Evolutionary conservation across 2,888 invertebrate species (phyloP), one percentile per base, ranked within the genome.

Genomic region (Syrphus vitripennis): DNA sequence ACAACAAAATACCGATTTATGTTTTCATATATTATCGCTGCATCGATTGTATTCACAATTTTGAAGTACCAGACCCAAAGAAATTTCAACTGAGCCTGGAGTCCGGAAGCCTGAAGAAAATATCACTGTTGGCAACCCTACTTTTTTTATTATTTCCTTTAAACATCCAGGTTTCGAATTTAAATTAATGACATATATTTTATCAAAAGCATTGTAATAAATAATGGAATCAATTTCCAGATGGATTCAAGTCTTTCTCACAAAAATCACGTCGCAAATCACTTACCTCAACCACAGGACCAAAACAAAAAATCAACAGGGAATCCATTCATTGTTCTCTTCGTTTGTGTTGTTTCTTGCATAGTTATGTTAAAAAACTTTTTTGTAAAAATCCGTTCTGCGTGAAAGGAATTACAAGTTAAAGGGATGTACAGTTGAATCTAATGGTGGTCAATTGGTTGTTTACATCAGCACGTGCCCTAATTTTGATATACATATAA

Each of bases 221-320:
- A 81, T 81, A 63, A 77, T 19, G 34, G 53, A 86, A 86, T 86
- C 81, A 86, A 86, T 86, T 86, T 77, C 48, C 69, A 26, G 50
- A 69, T 81, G 71, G 40, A 59, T 71, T 40, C 31, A 16, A 10
- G 57, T 40, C 31, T 21, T 14, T 78, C 72, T 57, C 31, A 71
- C 84, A 87, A 89, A 89, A 82, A 89, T 88, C 89, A 89, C 89
- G 89, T 89, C 88, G 88, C 86, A 89, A 89, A 89, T 89, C 89
- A 89, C 89, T 89, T 89, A 89, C 88, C 88, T 87, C 76, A 59
- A 78, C 72, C 69, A 42, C 76, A 80, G 12, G 31, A 53, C 50
- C 19, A 34, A 55, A 10, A 79, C 45, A 63, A 55, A 37, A 63
- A 65, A 29, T 37, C 55, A 67, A 70, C 70, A 55, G 76, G 76